Evolutionary conservation across 1,140 invertebrate genomes (phyloP).

Genomic region (Pachypeltis micranthus): DNA sequence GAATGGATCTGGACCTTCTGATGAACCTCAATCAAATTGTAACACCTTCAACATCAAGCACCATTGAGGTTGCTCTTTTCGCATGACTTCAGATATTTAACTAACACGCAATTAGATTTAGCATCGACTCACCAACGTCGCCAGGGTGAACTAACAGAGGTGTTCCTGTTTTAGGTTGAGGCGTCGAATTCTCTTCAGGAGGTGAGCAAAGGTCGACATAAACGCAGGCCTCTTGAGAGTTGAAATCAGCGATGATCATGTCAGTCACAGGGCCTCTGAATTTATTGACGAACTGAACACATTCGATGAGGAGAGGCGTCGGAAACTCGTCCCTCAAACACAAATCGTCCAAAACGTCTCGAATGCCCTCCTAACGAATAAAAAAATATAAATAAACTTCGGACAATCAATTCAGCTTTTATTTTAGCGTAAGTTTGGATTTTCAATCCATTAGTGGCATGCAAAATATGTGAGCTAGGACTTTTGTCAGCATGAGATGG

Average conservation of each 20-base stretch:
- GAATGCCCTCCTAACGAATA: slow-evolving; percentile 57
- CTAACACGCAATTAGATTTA: not conserved
- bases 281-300: slow-evolving; percentile 59
- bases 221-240: slow-evolving; percentile 64
- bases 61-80: not conserved
- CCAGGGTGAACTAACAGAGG: slow-evolving; percentile 31
- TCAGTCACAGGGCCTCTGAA: slow-evolving; percentile 65
- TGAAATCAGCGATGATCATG: slow-evolving; percentile 60
- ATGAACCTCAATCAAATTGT: too few species aligned
- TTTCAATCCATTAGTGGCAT: too few species aligned
- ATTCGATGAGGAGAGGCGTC: slow-evolving; percentile 47
- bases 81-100: not conserved
- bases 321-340: slow-evolving; percentile 51
- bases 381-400: too few species aligned
- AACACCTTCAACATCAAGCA: too few species aligned
- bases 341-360: slow-evolving; percentile 53
- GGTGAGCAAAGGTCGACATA: slow-evolving; percentile 55
- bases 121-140: slow-evolving; percentile 41
- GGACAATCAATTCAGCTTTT: too few species aligned
- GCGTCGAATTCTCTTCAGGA: slow-evolving; percentile 23
- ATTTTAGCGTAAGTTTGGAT: too few species aligned
- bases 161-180: slow-evolving; percentile 23
- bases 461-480: too few species aligned
- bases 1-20: too few species aligned
- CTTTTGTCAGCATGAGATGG: too few species aligned